Base-by-base conservation (phyloP, 2,888 invertebrate species). In the Sclerodermus sp. region DNA sequence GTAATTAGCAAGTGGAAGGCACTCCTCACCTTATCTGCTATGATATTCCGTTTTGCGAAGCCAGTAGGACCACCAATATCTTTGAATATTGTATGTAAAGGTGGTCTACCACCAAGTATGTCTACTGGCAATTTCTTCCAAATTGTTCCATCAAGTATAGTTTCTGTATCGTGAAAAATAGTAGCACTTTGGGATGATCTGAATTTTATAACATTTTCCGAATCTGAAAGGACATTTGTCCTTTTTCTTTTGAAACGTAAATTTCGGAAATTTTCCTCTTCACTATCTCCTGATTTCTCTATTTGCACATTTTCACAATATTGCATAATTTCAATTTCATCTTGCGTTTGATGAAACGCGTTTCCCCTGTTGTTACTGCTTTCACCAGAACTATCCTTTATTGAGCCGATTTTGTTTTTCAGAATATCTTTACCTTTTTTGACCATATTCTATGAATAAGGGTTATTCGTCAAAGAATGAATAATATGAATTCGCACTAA, bases 1-100 rank as follows among this genome's bases (percentile, higher is more conserved):
- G 62, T 58, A 59, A 59, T 60, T 49, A 61, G 18, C 47, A 62
- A 61, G 48, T 41, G 38, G 31, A 62, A 58, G 17, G 60, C 61
- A 46, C 60, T 62, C 44, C 45, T 57, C 56, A 59, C 43, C 15
- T 55, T 48, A 46, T 52, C 62, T 23, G 40, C 50, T 47, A 60
- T 62, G 57, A 59, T 60, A 45, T 60, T 54, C 49, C 57, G 49
- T 53, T 56, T 59, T 40, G 57, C 55, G 51, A 54, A 48, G 46
- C 49, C 53, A 51, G 56, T 62, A 49, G 57, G 55, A 42, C 55
- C 55, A 42, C 40, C 34, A 49, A 49, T 18, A 47, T 49, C 37
- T 42, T 38, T 45, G 49, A 49, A 46, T 42, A 34, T 23, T 45
- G 29, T 45, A 0, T 48, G 45, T 42, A 45, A 16, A 38, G 45